phyloP scores from a whole-genome alignment of 2,888 invertebrate genomes.

The Tethea ocularis region DNA sequence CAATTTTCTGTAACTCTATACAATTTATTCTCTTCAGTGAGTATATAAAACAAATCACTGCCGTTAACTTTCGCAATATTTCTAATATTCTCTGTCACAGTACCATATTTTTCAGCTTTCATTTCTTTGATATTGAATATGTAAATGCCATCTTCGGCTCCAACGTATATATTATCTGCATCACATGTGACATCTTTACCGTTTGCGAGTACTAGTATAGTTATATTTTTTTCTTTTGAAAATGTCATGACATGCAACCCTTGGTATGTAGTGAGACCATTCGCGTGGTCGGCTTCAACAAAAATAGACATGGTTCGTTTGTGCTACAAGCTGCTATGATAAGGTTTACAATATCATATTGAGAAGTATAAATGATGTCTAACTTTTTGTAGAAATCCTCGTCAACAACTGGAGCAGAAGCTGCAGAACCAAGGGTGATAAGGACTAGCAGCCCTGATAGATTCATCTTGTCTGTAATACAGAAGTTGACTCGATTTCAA shows the following conservation, averaged over 20 bases:
- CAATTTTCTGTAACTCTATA: neutral
- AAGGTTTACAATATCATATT: neutral
- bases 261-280: neutral
- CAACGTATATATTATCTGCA: neutral
- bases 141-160: neutral
- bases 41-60: neutral
- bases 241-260: neutral
- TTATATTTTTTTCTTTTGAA: neutral
- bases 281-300: neutral
- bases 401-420: neutral
- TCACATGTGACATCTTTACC: neutral
- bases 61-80: neutral
- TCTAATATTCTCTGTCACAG: neutral
- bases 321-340: neutral
- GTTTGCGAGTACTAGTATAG: neutral
- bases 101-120: neutral
- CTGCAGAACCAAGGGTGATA: neutral
- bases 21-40: neutral
- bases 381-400: neutral
- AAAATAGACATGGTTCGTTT: neutral
- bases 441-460: neutral
- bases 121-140: neutral
- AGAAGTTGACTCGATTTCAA: no score
- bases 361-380: neutral
- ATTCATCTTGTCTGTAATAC: neutral